Base-by-base conservation (phyloP, 1,140 invertebrate species). In the Acromyrmex echinatior region DNA sequence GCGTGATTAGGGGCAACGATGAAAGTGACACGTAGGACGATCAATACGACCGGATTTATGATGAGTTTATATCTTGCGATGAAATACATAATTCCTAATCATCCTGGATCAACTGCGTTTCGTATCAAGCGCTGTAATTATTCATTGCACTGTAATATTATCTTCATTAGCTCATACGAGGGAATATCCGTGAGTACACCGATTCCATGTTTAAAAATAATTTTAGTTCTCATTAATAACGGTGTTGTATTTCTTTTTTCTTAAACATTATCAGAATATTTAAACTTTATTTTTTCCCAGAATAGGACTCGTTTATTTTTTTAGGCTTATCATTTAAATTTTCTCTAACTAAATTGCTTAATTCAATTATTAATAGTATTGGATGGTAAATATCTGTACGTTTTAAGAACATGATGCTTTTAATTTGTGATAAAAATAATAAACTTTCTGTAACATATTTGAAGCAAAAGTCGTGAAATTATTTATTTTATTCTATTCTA, bases 11-110 rank as follows among this genome's bases (percentile, higher is more conserved):
- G 31, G 12, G 5, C 65, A 18, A 28, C 10, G 25, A 65, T 79
- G n/a, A 80, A 80, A 68, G 21, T 58, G 53, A 58, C 51, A 58
- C 51, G 49, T 39, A 49, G 60, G 3, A 39, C 49, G 62, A 56
- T 80, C 77, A 35, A 81, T 80, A 56, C 14, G 25, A 31, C 28
- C 18, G 21, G 53, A 81, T 25, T 56, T 77, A 25, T 21, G n/a
- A 63, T 51, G 60, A 18, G n/a, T 14, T 21, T 39, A 4, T 35
- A 25, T 7, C 14, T 35, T 25, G 39, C 10, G 18, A 4, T 18
- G n/a, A 21, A 21, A 71, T 28, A 45, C 56, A 45, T 45, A 58
- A 70, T 60, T n/a, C 10, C 21, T 39, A 25, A 70, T 45, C n/a
- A 53, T 53, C 18, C 28, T 12, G 28, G 49, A 35, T 39, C 21